phyloP scores from a whole-genome alignment of 2,888 invertebrate genomes.

The Lithophane ornitopus region DNA sequence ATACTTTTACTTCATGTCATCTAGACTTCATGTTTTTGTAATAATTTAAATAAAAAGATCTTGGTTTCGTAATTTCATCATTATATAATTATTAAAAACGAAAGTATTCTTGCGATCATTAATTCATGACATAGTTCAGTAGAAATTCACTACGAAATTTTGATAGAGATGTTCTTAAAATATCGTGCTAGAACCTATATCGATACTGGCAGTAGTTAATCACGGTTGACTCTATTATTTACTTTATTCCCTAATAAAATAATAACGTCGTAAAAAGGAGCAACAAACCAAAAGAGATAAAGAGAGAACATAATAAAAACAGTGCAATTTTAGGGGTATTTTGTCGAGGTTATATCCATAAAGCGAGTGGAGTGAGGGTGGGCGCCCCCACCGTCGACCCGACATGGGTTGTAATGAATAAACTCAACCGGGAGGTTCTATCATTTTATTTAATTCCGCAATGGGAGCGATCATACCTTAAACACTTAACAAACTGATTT shows the following conservation, averaged over 20 bases:
- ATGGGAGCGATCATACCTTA: conserved; percentile 85
- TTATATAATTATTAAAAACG: conserved; percentile 2
- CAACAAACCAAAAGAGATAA: conserved; percentile 90
- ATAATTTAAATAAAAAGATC: conserved; percentile 36
- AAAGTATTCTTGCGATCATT: not conserved
- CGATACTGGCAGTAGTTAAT: conserved; percentile 57
- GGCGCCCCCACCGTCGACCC: conserved; percentile 73
- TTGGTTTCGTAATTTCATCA: conserved; percentile 8
- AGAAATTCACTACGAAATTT: conserved; percentile 4
- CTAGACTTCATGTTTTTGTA: conserved; percentile 28
- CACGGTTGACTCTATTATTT: conserved; percentile 71
- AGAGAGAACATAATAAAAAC: conserved; percentile 90
- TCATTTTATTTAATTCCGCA: conserved; percentile 88
- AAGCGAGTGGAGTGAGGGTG: conserved; percentile 84
- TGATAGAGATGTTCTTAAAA: conserved; percentile 3
- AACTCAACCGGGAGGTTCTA: conserved; percentile 88
- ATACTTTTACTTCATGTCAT: conserved; percentile 16
- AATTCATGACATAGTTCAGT: not conserved
- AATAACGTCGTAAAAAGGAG: conserved; percentile 87
- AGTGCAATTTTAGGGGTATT: conserved; percentile 91
- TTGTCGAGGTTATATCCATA: conserved; percentile 91
- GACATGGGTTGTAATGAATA: conserved; percentile 89
- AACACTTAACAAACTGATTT: conserved; percentile 78
- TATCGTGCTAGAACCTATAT: conserved; percentile 30
- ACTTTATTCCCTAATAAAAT: conserved; percentile 86